Percentiles rank a stretch among this genome's conserved stretches.
phyloP scores from a whole-genome alignment of 2,888 invertebrate species.

The Ditula angustiorana region DNA sequence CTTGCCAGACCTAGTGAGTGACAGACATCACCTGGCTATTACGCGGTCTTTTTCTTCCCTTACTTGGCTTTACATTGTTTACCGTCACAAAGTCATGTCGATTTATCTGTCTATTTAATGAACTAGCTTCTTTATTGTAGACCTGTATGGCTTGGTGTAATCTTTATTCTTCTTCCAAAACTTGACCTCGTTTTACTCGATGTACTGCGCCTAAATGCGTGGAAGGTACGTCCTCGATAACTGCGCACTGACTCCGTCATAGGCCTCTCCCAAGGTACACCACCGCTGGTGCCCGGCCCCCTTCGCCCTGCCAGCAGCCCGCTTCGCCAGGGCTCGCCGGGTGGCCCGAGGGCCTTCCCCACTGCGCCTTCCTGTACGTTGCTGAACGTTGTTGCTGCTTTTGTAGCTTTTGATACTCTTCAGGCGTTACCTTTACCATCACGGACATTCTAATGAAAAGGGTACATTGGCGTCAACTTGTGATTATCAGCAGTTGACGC shows the following conservation, averaged over 20 bases:
- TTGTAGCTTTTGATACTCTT: conserved; percentile 9
- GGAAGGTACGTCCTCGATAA: background rate
- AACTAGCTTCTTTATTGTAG: background rate
- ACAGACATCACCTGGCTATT: background rate
- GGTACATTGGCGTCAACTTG: no score
- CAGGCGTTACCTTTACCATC: conserved; percentile 2
- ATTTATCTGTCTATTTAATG: background rate
- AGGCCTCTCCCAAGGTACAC: conserved; percentile 41
- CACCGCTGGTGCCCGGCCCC: conserved; percentile 35
- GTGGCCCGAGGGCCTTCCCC: conserved; percentile 38
- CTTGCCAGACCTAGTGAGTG: background rate
- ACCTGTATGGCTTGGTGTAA: background rate
- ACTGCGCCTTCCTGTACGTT: conserved; percentile 40
- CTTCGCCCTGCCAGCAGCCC: conserved; percentile 33
- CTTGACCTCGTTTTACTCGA: background rate
- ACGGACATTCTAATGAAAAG: background rate
- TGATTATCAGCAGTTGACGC: background rate
- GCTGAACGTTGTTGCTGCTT: conserved; percentile 31
- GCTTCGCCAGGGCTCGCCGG: conserved; percentile 29
- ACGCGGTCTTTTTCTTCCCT: background rate
- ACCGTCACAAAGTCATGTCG: background rate
- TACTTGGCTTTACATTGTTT: background rate
- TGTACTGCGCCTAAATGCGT: conserved; percentile 8
- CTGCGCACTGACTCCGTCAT: conserved; percentile 33
- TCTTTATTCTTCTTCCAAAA: background rate